These are phyloP conservation scores for Neelides sp. DNA, from an alignment of 1,140 invertebrate species.

Conservation along the genomic window DNA sequence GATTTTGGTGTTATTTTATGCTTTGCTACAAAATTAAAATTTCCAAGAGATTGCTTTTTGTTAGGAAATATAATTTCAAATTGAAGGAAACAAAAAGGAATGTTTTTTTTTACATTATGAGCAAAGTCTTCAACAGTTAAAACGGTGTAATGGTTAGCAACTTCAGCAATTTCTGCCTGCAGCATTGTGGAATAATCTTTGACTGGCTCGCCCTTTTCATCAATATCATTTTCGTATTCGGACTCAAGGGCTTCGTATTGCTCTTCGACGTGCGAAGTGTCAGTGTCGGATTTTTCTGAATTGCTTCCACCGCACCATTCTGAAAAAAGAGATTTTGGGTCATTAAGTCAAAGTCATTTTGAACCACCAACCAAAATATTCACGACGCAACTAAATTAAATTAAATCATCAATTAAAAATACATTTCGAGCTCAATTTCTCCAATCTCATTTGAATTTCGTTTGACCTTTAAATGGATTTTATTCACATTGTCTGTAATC, in stretches of 20 bases:
- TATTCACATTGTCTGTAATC: too few species aligned
- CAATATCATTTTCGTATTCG: slow-evolving; percentile 34
- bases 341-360: too few species aligned
- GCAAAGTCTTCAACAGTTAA: slow-evolving; percentile 16
- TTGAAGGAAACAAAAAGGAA: background rate
- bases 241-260: slow-evolving; percentile 1
- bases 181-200: background rate
- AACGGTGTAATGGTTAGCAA: slow-evolving; percentile 10
- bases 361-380: too few species aligned
- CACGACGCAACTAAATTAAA: too few species aligned
- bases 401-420: too few species aligned
- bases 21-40: background rate
- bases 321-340: slow-evolving; percentile 8
- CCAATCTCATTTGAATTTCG: too few species aligned
- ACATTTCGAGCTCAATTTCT: too few species aligned
- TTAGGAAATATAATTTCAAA: background rate
- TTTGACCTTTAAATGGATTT: too few species aligned
- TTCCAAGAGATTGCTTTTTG: too few species aligned
- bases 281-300: slow-evolving; percentile 27
- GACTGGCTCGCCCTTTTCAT: slow-evolving; percentile 30
- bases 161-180: background rate
- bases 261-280: slow-evolving; percentile 20
- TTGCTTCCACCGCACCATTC: slow-evolving; percentile 22
- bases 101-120: background rate
- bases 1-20: background rate